Base-by-base conservation (phyloP, 2,888 invertebrate genomes). In the Matsumyia berberina region DNA sequence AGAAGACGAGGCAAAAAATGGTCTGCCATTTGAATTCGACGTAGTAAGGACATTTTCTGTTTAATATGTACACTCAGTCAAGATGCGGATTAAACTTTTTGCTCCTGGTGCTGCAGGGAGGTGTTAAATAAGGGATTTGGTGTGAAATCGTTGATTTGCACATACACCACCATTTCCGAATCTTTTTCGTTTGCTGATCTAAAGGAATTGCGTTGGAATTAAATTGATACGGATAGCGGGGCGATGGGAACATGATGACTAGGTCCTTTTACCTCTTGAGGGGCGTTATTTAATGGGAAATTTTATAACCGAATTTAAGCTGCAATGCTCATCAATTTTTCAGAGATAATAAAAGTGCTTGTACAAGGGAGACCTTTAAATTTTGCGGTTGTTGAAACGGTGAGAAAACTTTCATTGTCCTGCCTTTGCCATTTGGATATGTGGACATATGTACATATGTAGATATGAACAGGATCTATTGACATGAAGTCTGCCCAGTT, bases 61-160 rank as follows among this genome's bases (percentile, higher is more conserved):
- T 37, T 17, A 39, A 46, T 64, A n/a, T 29, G 2, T 29, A 46
- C 24, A 35, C 17, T 74, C 15, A 15, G 11, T 12, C 19, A 8
- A 33, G 24, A 37, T 15, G 19, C 17, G n/a, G 5, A 42, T 35
- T 19, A 35, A 49, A 35, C 2, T 24, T 46, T 42, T 66, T 66
- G n/a, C n/a, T n/a, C n/a, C n/a, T n/a, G n/a, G n/a, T n/a, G 42
- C 53, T 44, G 9, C 8, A 29, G 37, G 46, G 37, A 51, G 37
- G 19, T 37, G 19, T 70, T 57, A 46, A 70, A 70, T 35, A 69
- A 33, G 37, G 58, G 70, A 46, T 49, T 60, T 17, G 29, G 58
- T 12, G 24, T 19, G 46, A 70, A 46, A 33, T 51, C 49, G 37
- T 15, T 49, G 37, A 66, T 37, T 39, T 51, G 49, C 11, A 24